Conservation (phyloP, 2,797 vertebrate genomes). For the Champsocephalus gunnari region DNA sequence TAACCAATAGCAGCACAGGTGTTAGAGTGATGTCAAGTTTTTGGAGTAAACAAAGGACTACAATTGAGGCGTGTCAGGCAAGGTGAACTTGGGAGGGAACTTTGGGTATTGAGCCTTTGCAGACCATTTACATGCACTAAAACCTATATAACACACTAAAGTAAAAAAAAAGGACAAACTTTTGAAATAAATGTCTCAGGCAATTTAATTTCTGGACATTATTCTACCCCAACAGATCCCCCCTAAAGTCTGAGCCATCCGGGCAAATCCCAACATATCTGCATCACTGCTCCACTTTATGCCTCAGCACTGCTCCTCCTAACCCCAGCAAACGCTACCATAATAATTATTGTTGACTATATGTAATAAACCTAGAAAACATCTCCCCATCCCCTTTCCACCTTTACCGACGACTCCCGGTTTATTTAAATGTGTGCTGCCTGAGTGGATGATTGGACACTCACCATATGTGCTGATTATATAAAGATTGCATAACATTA, state of each 20-base stretch:
- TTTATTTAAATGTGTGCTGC: constrained; percentile 6
- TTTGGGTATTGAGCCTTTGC: too few species aligned
- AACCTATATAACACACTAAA: too few species aligned
- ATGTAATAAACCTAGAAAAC: constrained; percentile 2
- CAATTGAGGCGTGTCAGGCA: too few species aligned
- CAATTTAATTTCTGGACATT: too few species aligned
- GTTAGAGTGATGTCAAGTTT: too few species aligned
- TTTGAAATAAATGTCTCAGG: constrained; percentile 47
- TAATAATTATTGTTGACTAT: constrained; percentile 5
- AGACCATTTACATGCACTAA: too few species aligned
- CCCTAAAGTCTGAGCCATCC: constrained; percentile 35
- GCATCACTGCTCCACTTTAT: constrained; percentile 35
- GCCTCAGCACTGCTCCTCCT: constrained; percentile 25
- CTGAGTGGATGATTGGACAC: constrained; percentile 50
- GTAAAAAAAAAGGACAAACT: neutral
- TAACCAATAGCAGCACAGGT: too few species aligned
- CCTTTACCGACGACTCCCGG: neutral
- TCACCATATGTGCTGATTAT: constrained; percentile 58
- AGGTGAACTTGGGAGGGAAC: too few species aligned
- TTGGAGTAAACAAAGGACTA: too few species aligned
- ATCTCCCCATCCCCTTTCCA: constrained; percentile 21
- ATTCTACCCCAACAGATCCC: constrained; percentile 3
- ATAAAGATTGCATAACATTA: constrained; percentile 73
- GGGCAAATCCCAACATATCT: constrained; percentile 48
- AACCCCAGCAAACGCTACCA: constrained; percentile 21